Evolutionary conservation across 2,888 invertebrate genomes (phyloP), one percentile per base, ranked within the genome.

Genomic region (Caenorhabditis sulstoni): DNA sequence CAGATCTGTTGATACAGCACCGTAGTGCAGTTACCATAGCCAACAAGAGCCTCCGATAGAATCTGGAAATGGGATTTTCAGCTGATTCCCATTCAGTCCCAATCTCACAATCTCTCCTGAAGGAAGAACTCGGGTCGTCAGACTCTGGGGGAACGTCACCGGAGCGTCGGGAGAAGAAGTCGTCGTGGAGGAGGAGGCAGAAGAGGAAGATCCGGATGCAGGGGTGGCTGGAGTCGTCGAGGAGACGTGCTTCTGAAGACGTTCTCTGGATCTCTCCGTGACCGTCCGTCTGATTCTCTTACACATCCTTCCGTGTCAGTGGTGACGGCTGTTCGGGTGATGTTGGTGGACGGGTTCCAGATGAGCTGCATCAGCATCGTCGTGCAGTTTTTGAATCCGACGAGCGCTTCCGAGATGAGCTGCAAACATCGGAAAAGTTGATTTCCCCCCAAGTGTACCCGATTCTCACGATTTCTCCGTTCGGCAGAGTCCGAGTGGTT

Each of bases 271-370:
- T 5, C 29, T 5, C 7, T 29, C 7, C 29, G 29, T 5, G 29
- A 7, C 7, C 7, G 29, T 5, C 3, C 4, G 3, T 29, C 29
- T 7, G 29, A 29, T 9, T 22, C 11, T 41, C 59, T 45, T n/a
- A 61, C 59, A 29, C 59, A 61, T 23, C 59, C 59, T 23, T 45
- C 29, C 1, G 59, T n/a, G 23, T 61, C 59, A n/a, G 47, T 61
- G 2, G 18, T 35, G 12, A 2, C 22, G 1, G 23, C 41, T 1
- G 45, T 61, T 7, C 23, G 22, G 4, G 22, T 44, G 5, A n/a
- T 2, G 14, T 35, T 35, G 3, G 45, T 39, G 3, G 29, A 11
- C 1, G 41, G 29, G 16, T 45, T 61, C 12, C 22, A 29, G 16
- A 61, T 23, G 12, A 45, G n/a, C 9, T 61, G 45, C 3, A 50